A percentile compares a stretch with the other conserved stretches of the same genome.
Conservation (phyloP, 2,888 invertebrate species). For the Baronia brevicornis region DNA sequence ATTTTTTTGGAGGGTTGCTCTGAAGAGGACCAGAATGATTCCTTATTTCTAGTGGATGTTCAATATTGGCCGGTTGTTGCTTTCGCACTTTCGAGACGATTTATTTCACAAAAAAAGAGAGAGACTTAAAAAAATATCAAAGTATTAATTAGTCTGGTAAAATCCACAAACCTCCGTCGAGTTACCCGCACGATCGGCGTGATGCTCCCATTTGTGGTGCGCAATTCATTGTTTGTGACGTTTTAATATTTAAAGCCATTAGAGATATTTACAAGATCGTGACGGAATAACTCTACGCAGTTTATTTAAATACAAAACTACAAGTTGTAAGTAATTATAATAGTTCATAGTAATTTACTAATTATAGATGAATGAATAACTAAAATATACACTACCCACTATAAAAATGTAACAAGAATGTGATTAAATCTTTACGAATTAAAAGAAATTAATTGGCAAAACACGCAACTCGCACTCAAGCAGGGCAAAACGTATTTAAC, state of each 20-base stretch:
- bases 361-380: constrained; percentile 27
- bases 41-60: constrained; percentile 70
- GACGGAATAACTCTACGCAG: constrained; percentile 35
- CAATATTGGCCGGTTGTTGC: constrained; percentile 67
- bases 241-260: constrained; percentile 30
- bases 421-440: constrained; percentile 51
- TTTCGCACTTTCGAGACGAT: constrained; percentile 52
- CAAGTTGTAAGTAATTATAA: constrained; percentile 26
- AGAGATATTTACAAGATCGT: constrained; percentile 42
- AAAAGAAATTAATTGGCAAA: too few species aligned
- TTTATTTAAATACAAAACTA: constrained; percentile 32
- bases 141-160: constrained; percentile 44
- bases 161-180: constrained; percentile 36
- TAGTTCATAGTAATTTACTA: constrained; percentile 20
- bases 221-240: too few species aligned
- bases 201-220: too few species aligned
- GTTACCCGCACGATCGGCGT: too few species aligned
- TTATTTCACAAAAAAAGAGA: constrained; percentile 47
- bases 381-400: constrained; percentile 57
- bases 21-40: constrained; percentile 60
- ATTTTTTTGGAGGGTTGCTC: constrained; percentile 64
- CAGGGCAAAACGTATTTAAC: constrained; percentile 65
- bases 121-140: constrained; percentile 40
- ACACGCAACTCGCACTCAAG: constrained; percentile 65
- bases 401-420: constrained; percentile 66